Percentiles rank a stretch among this genome's conserved stretches.
These are phyloP conservation scores for Pipistrellus pygmaeus DNA, from an alignment of 2,797 vertebrate species.

Conservation along the genomic window DNA sequence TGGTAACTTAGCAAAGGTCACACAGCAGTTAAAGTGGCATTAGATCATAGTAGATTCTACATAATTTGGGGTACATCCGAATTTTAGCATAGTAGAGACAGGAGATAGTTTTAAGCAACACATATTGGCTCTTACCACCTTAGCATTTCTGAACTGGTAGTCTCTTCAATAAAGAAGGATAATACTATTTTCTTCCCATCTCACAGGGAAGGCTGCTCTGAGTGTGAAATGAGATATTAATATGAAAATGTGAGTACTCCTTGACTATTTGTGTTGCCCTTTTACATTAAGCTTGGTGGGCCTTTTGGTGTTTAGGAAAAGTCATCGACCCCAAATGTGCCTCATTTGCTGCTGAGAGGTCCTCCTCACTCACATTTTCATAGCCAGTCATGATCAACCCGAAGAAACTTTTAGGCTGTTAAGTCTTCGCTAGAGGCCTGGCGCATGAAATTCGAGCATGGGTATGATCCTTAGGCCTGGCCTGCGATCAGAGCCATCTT, in stretches of 20 bases:
- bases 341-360: background rate
- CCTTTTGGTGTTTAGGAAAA: background rate
- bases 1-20: background rate
- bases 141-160: background rate
- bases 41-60: background rate
- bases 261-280: background rate
- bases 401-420: background rate
- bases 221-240: background rate
- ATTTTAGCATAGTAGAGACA: background rate
- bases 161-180: constrained; percentile 11
- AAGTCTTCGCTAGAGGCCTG: too few relatives aligned
- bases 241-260: background rate
- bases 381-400: background rate
- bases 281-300: background rate
- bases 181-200: background rate
- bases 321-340: background rate
- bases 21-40: background rate
- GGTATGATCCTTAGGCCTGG: too few relatives aligned
- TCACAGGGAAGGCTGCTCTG: background rate
- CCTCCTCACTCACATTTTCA: background rate
- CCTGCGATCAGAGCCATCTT: too few relatives aligned
- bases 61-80: background rate
- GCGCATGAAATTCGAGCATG: too few relatives aligned
- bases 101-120: background rate
- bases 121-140: background rate